These are phyloP conservation scores for Phaetusa simplex DNA, from an alignment of 2,113 vertebrate genomes.

Conservation along the genomic window DNA sequence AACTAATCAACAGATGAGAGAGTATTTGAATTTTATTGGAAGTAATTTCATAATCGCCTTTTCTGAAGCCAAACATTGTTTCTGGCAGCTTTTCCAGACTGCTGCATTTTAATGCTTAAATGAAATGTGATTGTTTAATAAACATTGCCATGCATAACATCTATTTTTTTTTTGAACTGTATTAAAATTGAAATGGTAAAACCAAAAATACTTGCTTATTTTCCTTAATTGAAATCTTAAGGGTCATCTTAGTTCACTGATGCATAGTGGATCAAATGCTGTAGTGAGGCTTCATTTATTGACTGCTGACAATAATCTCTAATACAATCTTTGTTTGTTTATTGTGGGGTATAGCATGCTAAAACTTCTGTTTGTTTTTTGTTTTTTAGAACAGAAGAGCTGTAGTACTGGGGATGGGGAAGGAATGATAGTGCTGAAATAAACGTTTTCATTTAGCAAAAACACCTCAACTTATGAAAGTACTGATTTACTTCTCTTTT, in stretches of 20 bases:
- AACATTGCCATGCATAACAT: slow-evolving; percentile 64
- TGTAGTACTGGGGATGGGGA: not conserved
- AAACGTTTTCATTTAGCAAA: not conserved
- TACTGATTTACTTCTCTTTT: not conserved
- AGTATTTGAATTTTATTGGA: slow-evolving; percentile 52
- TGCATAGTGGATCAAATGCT: not conserved
- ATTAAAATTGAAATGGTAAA: slow-evolving; percentile 69
- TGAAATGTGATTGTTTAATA: slow-evolving; percentile 73
- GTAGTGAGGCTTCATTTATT: not conserved
- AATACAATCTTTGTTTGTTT: not conserved
- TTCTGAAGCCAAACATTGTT: slow-evolving; percentile 71
- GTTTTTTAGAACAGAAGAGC: not conserved
- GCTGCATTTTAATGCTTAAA: slow-evolving; percentile 68
- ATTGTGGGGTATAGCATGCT: not conserved
- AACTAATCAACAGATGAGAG: slow-evolving; percentile 65
- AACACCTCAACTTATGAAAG: not conserved
- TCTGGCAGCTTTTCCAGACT: slow-evolving; percentile 65
- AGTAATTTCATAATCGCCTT: slow-evolving; percentile 65
- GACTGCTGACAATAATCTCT: not conserved
- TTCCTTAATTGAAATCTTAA: slow-evolving; percentile 50
- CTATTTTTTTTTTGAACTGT: slow-evolving; percentile 63
- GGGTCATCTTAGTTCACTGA: not conserved
- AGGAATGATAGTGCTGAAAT: not conserved
- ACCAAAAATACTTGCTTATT: slow-evolving; percentile 52
- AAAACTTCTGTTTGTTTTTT: not conserved